These are phyloP conservation scores for Orchestes rusci DNA, from an alignment of 2,888 invertebrate species.

Conservation along the genomic window DNA sequence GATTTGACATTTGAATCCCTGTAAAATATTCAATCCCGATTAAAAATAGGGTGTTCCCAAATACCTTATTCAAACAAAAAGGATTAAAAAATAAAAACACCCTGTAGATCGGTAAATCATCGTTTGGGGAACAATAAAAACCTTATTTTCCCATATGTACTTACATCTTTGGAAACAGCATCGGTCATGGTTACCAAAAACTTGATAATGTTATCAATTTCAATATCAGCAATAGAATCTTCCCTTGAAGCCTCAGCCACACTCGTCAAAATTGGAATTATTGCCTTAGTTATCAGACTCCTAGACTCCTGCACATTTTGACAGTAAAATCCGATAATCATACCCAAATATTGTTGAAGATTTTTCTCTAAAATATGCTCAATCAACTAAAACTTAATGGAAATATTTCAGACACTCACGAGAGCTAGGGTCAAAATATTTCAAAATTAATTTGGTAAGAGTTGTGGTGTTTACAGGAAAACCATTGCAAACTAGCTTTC, in stretches of 20 bases:
- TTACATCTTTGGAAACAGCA: constrained; percentile 19
- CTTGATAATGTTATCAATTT: constrained; percentile 21
- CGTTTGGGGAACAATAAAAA: too few relatives aligned
- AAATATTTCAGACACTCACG: constrained; percentile 17
- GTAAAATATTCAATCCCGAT: too few relatives aligned
- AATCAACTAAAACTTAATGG: neutral
- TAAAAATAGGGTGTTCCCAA: too few relatives aligned
- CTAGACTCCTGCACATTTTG: constrained; percentile 4
- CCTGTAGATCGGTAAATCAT: too few relatives aligned
- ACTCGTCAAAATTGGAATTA: constrained; percentile 21
- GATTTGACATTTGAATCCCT: too few relatives aligned
- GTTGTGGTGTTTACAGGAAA: constrained; percentile 22
- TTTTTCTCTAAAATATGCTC: constrained; percentile 22
- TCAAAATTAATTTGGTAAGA: constrained; percentile 25
- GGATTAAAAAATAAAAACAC: too few relatives aligned
- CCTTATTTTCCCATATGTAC: too few relatives aligned
- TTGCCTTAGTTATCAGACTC: constrained; percentile 19
- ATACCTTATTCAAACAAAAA: too few relatives aligned
- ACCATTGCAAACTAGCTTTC: constrained; percentile 16
- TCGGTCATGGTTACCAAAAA: constrained; percentile 17
- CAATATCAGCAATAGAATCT: constrained; percentile 22
- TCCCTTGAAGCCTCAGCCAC: constrained; percentile 20
- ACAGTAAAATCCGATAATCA: constrained; percentile 17
- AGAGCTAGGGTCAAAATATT: constrained; percentile 28
- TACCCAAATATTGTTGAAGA: constrained; percentile 22